Evolutionary conservation across 2,113 vertebrate species (phyloP), one percentile per base, ranked within the genome.

Genomic region (Muntiacus reevesi): DNA sequence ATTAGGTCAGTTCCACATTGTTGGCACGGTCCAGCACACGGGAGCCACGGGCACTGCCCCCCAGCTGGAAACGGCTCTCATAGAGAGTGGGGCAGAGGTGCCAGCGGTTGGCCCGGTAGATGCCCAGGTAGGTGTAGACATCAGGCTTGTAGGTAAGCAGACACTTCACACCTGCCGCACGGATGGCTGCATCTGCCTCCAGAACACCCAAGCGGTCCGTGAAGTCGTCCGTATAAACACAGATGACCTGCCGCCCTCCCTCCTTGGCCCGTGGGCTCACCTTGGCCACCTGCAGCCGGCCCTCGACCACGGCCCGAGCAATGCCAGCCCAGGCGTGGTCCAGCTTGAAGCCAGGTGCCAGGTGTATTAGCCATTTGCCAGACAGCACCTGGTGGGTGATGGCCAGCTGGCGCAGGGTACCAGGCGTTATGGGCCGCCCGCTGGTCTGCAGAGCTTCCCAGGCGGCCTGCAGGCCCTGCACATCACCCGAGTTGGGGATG

Each of bases 51-150:
- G 99, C 99, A 1, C 99, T 98, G 17, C 99, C 99, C 98, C 99
- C 99, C 87, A 99, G 98, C 97, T 99, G 99, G 45, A 99, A 99
- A 89, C 98, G 99, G 98, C 99, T 99, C 98, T 99, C 99, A 21
- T 99, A 99, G 81, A 99, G 99, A 47, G 99, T 99, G 28, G 99
- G 99, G 83, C 99, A 99, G 62, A 99, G 98, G 88, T 99, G 99
- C 99, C 99, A 99, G 95, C 99, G 99, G 98, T 99, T 99, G 94
- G 99, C 99, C 0, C 99, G 98, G 98, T 99, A 99, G 97, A 99
- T 99, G 45, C 99, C 99, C 97, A 99, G 98, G 96, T 99, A 99
- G 4, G 99, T 99, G 98, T 99, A 99, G 76, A 99, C 99, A 6
- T 99, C 99, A 0, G 99, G 99, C 98, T 99, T 99, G 98, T 99